phyloP scores from a whole-genome alignment of 2,797 vertebrate species.

The Hyperoplus immaculatus region DNA sequence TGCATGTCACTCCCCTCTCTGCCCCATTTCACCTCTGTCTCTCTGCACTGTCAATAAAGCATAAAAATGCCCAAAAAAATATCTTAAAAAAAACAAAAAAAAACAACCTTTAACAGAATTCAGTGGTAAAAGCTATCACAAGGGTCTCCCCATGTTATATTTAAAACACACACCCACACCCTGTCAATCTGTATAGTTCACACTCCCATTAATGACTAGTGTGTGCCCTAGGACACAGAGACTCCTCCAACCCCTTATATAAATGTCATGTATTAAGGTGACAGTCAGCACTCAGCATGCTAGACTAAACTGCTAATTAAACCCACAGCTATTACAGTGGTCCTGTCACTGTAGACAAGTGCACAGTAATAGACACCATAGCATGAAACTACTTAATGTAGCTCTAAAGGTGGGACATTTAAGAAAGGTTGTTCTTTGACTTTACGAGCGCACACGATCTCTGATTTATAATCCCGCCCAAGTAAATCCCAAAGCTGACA shows the following conservation, averaged over 20 bases:
- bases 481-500: not conserved
- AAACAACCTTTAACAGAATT: not conserved
- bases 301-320: constrained; percentile 65
- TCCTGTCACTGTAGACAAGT: constrained; percentile 22
- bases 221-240: constrained; percentile 44
- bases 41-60: too few species aligned
- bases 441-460: not conserved
- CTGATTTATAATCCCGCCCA: not conserved
- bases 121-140: constrained; percentile 1
- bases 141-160: constrained; percentile 4
- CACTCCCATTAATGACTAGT: constrained; percentile 41
- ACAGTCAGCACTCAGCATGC: constrained; percentile 55
- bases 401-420: constrained; percentile 14
- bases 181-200: not conserved
- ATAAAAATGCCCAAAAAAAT: too few species aligned
- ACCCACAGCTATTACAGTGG: constrained; percentile 37
- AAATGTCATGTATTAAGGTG: constrained; percentile 59
- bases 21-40: too few species aligned
- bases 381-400: not conserved
- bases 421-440: not conserved
- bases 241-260: constrained; percentile 44
- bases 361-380: constrained; percentile 14
- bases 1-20: too few species aligned
- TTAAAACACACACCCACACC: constrained; percentile 25
- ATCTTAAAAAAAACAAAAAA: not conserved